Evolutionary conservation across 2,797 vertebrate genomes (phyloP).

Genomic region (Helostoma temminkii): DNA sequence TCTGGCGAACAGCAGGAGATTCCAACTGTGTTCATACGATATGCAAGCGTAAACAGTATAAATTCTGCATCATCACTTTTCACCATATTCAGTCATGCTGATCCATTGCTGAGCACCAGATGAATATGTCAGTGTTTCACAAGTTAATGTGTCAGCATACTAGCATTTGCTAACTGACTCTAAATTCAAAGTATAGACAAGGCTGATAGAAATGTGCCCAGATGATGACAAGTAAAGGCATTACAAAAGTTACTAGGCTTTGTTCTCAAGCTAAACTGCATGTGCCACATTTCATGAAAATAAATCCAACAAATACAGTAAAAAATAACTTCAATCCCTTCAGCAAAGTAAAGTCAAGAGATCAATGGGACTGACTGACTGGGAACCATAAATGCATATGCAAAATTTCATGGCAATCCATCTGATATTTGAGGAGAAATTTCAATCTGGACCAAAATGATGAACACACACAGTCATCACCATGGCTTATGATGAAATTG

Average conservation of each 20-base stretch:
- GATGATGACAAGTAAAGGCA: not conserved
- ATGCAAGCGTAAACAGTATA: slow-evolving; percentile 47
- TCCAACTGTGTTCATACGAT: slow-evolving; percentile 34
- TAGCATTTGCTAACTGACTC: not conserved
- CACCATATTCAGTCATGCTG: slow-evolving; percentile 34
- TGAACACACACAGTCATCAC: not conserved
- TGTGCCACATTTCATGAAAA: not conserved
- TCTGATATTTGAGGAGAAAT: not conserved
- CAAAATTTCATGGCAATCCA: not conserved
- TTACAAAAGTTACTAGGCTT: not conserved
- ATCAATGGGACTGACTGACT: not conserved
- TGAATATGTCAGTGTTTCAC: not conserved
- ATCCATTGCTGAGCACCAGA: slow-evolving; percentile 22
- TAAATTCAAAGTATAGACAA: not conserved
- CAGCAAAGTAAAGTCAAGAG: not conserved
- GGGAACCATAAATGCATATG: not conserved
- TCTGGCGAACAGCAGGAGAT: slow-evolving; percentile 28
- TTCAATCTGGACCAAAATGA: not conserved
- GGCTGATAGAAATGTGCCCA: not conserved
- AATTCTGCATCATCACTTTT: slow-evolving; percentile 41
- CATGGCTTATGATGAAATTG: not conserved
- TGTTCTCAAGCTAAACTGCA: not conserved
- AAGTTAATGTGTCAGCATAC: not conserved
- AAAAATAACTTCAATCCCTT: not conserved
- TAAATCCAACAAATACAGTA: not conserved